phyloP scores from a whole-genome alignment of 2,113 vertebrate species.

The Apistogramma diplotaenia region DNA sequence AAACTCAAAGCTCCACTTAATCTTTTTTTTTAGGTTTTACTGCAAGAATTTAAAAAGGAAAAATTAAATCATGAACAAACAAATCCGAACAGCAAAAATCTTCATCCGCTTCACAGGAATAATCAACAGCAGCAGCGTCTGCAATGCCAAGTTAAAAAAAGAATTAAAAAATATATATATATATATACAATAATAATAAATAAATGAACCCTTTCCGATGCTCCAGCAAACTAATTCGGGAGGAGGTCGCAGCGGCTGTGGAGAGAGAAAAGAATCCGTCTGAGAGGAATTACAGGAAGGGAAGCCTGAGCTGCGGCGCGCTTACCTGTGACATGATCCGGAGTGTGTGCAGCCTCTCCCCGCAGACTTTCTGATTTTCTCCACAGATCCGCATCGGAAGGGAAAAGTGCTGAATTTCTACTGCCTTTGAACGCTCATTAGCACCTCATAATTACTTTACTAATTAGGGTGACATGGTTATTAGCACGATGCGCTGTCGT shows the following conservation, averaged over 20 bases:
- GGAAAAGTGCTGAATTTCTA: conserved; percentile 68
- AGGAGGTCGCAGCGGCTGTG: not conserved
- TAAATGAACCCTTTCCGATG: not conserved
- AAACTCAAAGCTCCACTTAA: not conserved
- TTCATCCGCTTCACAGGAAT: conserved; percentile 15
- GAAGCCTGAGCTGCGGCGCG: not conserved
- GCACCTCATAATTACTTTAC: conserved; percentile 90
- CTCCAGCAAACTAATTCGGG: conserved; percentile 1
- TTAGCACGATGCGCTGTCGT: conserved; percentile 83
- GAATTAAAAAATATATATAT: too few relatives aligned
- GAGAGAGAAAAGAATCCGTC: conserved; percentile 14
- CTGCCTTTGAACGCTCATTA: conserved; percentile 89
- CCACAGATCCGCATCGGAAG: conserved; percentile 17
- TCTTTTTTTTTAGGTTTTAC: not conserved
- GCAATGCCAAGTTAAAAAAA: too few relatives aligned
- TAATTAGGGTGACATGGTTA: conserved; percentile 88
- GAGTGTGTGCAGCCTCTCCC: not conserved
- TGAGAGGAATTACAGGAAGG: not conserved
- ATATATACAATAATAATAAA: not conserved
- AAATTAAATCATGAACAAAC: conserved; percentile 45
- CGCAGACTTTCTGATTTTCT: conserved; percentile 22
- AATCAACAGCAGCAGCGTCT: conserved; percentile 6
- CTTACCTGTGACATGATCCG: conserved; percentile 18
- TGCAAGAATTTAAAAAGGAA: not conserved
- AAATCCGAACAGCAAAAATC: conserved; percentile 9